phyloP scores from a whole-genome alignment of 2,113 vertebrate species.

The Triplophysa tibetana region DNA sequence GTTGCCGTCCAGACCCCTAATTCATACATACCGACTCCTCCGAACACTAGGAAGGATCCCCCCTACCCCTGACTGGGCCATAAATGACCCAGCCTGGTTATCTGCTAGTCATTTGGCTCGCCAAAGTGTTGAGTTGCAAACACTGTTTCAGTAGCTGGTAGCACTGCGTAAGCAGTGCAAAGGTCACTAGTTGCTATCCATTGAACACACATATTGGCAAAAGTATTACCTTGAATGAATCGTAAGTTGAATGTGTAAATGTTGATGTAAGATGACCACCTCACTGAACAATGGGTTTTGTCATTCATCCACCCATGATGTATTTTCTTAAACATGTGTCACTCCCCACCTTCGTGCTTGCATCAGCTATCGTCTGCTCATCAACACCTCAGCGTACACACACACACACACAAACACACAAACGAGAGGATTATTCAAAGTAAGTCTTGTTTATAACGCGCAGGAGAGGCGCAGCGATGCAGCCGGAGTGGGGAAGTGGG shows the following conservation, averaged over 20 bases:
- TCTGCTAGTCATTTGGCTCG: neutral
- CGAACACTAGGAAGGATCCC: neutral
- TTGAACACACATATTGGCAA: too few species aligned
- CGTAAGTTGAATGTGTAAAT: neutral
- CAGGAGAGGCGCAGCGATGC: constrained; percentile 26
- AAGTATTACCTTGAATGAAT: too few species aligned
- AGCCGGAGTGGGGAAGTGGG: constrained; percentile 33
- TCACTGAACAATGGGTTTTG: neutral
- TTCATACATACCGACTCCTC: constrained; percentile 18
- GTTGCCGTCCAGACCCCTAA: constrained; percentile 45
- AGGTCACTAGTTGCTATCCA: too few species aligned
- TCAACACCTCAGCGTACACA: constrained; percentile 38
- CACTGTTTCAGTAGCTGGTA: too few species aligned
- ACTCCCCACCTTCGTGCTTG: constrained; percentile 8
- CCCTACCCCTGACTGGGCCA: constrained; percentile 1
- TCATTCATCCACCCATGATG: neutral
- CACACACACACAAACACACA: constrained; percentile 54
- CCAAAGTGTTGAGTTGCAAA: too few species aligned
- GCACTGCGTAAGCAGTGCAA: too few species aligned
- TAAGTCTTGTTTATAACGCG: constrained; percentile 35
- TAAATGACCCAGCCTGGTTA: neutral
- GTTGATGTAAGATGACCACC: constrained; percentile 19
- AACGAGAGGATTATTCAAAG: constrained; percentile 66
- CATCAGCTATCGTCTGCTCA: constrained; percentile 42
- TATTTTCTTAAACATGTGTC: constrained; percentile 32